Evolutionary conservation across 2,797 vertebrate species (phyloP), one percentile per base, ranked within the genome.

Genomic region (Picus viridis): DNA sequence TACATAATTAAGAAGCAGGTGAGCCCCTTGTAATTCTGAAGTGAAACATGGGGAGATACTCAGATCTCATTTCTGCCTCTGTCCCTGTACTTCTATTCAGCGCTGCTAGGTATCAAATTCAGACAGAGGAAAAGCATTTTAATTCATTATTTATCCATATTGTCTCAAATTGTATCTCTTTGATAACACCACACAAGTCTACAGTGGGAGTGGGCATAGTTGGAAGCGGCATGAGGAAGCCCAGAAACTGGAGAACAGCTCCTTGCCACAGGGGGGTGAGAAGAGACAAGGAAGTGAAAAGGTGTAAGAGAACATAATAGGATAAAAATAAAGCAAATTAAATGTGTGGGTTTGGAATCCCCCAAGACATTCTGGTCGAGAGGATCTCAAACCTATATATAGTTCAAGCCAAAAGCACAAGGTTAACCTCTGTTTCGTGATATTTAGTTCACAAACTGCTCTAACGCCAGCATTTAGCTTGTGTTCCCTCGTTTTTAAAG

Each of bases 271-370:
- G 27, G 20, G 57, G 49, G 71, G 57, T 90, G 84, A 89, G 26
- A n/a, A 70, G 65, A 91, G 45, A 54, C 47, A 81, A 62, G 39
- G 78, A 87, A 76, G n/a, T 59, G 45, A 59, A 61, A 94, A 95
- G 92, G 83, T 95, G 49, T 65, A 89, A 93, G 68, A 90, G 51
- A 95, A 75, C 70, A 79, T 83, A 96, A 90, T 34, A 88, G 88
- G 86, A 94, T 84, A 82, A 82, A 93, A 96, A 86, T 75, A 93
- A 90, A 90, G 83, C 81, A 92, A 94, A 95, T 95, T 84, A 94
- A 88, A 88, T 10, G 74, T 72, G 88, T 81, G 93, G 74, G 72
- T 68, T 92, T 86, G 87, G 91, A 93, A 94, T 90, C 70, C 73
- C 87, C 89, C 83, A 73, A 89, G 84, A 93, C 80, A 71, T 54